Conservation (phyloP, 2,888 invertebrate genomes). For the Spodoptera exigua region DNA sequence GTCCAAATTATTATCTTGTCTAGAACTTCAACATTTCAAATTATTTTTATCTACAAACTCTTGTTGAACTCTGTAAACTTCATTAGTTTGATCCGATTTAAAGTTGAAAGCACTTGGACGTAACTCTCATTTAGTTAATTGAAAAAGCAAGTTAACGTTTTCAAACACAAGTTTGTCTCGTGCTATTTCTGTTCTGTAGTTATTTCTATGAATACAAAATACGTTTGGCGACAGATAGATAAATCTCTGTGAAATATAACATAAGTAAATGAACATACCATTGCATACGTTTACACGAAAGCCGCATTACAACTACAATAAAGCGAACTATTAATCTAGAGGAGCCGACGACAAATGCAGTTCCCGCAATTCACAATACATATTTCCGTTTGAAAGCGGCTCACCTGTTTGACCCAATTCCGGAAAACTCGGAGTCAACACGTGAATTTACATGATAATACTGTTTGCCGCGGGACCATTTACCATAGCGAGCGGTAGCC, state of each 20-base stretch:
- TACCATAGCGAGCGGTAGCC: constrained; percentile 58
- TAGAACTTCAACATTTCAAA: too few relatives aligned
- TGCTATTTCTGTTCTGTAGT: constrained; percentile 2
- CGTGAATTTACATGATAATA: constrained; percentile 81
- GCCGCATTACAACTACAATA: constrained; percentile 29
- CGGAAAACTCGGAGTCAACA: constrained; percentile 66
- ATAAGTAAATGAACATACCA: constrained; percentile 4
- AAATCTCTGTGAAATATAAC: constrained; percentile 4
- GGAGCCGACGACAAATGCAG: constrained; percentile 50
- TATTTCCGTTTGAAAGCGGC: constrained; percentile 53
- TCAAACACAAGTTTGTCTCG: not conserved
- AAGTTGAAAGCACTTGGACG: constrained; percentile 13
- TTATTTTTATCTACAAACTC: too few relatives aligned
- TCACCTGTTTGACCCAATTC: constrained; percentile 72
- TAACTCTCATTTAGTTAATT: constrained; percentile 4
- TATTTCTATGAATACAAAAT: too few relatives aligned
- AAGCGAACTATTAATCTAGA: constrained; percentile 47
- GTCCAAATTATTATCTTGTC: not conserved
- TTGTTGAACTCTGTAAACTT: constrained; percentile 5
- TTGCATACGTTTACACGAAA: constrained; percentile 22
- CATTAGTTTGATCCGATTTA: constrained; percentile 37
- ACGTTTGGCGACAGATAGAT: too few relatives aligned
- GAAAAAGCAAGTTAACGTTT: too few relatives aligned
- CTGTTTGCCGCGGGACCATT: constrained; percentile 72
- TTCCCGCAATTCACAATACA: constrained; percentile 54